A percentile compares a stretch with the other conserved stretches of the same genome.
Conservation (phyloP, 2,888 invertebrate species). For the Reticulitermes lucifugus region DNA sequence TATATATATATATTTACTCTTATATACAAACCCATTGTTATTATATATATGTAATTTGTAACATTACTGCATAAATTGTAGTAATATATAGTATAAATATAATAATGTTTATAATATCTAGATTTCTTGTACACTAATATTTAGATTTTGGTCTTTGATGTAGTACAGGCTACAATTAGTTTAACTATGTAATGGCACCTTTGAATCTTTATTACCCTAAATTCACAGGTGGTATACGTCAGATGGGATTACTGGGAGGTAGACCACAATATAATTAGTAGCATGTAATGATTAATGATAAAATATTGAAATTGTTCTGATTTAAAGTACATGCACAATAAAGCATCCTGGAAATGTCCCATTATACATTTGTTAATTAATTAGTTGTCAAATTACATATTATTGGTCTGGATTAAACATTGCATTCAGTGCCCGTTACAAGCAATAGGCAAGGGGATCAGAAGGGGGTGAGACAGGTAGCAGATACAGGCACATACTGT, state of each 20-base stretch:
- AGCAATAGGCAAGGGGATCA: not conserved
- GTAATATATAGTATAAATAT: constrained; percentile 52
- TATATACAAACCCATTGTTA: constrained; percentile 51
- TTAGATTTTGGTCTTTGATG: constrained; percentile 19
- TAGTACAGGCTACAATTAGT: constrained; percentile 26
- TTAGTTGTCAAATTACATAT: not conserved
- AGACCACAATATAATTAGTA: constrained; percentile 15
- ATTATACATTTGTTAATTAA: not conserved
- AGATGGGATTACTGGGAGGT: not conserved
- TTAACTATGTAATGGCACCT: constrained; percentile 5
- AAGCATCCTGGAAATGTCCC: not conserved
- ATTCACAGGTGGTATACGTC: constrained; percentile 29
- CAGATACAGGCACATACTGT: no score
- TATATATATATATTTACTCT: constrained; percentile 51
- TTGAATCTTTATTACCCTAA: not conserved
- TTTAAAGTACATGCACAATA: not conserved
- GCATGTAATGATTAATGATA: not conserved
- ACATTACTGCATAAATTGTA: constrained; percentile 46
- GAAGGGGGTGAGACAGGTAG: not conserved
- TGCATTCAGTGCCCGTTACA: not conserved
- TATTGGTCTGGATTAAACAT: no score
- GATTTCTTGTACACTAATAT: constrained; percentile 29
- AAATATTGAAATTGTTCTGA: not conserved
- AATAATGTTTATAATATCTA: constrained; percentile 47
- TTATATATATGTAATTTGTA: constrained; percentile 48